Base-by-base conservation (phyloP, 2,113 vertebrate genomes). In the Hemibagrus wyckioides region DNA sequence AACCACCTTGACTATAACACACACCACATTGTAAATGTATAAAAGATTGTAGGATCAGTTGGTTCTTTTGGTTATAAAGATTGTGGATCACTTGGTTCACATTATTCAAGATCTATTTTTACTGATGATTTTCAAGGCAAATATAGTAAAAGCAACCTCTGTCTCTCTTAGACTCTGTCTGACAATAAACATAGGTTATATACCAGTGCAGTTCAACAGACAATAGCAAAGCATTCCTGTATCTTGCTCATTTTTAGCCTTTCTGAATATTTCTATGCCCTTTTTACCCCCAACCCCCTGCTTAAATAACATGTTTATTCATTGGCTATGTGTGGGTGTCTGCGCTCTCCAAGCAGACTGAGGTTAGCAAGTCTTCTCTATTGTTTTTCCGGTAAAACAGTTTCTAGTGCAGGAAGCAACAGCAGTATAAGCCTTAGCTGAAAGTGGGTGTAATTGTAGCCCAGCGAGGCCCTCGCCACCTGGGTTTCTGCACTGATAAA, bases 271-370 rank as follows among this genome's bases (percentile, higher is more conserved):
- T 63, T 86, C 71, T 84, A 79, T 59, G 52, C 33, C 48, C 77
- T n/a, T 69, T 59, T 61, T 77, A 19, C 13, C 6, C n/a, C 39
- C 69, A 13, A 61, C 30, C 63, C 65, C 7, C 33, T 81, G 79
- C 84, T 81, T 89, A 86, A 89, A 89, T 87, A 87, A 81, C 28
- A 87, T 86, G 81, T 87, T 87, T 84, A 89, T 87, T 81, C 44
- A 63, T 61, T 73, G 54, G 28, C 13, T 79, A 14, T 80, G 89
- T 85, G 86, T 85, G 86, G 89, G 89, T 2, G 89, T 73, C 52
- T 57, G 82, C 4, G 7, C 48, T 75, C 81, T 87, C 56, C 36
- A 75, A 71, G 67, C 87, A 83, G 67, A 82, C 50, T 79, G 84
- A 56, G 67, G 88, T 89, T 83, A 85, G 54, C 36, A 57, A 77